phyloP scores from a whole-genome alignment of 2,888 invertebrate species.

The Ichneumoninae sp. region DNA sequence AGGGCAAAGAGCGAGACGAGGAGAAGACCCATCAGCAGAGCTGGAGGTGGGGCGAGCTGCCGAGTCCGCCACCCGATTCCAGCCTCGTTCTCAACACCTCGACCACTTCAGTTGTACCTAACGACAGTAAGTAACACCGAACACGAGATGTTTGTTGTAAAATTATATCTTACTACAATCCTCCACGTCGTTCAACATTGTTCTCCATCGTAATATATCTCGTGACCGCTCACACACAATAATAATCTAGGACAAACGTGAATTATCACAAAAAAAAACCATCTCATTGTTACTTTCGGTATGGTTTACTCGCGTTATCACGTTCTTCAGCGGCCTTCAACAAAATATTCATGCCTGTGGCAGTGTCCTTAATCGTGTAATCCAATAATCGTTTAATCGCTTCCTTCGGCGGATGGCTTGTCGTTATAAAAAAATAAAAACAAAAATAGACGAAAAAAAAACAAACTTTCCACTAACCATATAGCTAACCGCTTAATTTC shows the following conservation, averaged over 20 bases:
- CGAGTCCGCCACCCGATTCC: conserved; percentile 85
- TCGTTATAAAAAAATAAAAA: not conserved
- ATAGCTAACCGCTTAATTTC: conserved; percentile 74
- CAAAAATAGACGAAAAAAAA: conserved; percentile 6
- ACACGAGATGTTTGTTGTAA: not conserved
- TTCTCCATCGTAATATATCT: conserved; percentile 2
- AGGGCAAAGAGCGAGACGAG: conserved; percentile 81
- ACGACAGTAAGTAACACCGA: conserved; percentile 76
- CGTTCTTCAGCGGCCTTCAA: conserved; percentile 7
- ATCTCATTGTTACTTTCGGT: conserved; percentile 16
- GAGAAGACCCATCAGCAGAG: conserved; percentile 86
- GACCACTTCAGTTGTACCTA: conserved; percentile 72
- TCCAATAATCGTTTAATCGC: conserved; percentile 60
- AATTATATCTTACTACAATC: not conserved
- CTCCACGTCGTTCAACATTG: not conserved
- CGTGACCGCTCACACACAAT: conserved; percentile 4
- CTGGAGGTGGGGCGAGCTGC: conserved; percentile 97
- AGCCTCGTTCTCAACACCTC: conserved; percentile 74
- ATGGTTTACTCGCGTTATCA: not conserved
- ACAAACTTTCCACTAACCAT: conserved; percentile 73
- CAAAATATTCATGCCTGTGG: conserved; percentile 33
- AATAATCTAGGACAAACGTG: not conserved
- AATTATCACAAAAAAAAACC: conserved; percentile 2
- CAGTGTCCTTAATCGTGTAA: conserved; percentile 46
- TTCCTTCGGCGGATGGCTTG: conserved; percentile 55